Base-by-base conservation (phyloP, 2,797 vertebrate genomes). In the Nannoperca australis region DNA sequence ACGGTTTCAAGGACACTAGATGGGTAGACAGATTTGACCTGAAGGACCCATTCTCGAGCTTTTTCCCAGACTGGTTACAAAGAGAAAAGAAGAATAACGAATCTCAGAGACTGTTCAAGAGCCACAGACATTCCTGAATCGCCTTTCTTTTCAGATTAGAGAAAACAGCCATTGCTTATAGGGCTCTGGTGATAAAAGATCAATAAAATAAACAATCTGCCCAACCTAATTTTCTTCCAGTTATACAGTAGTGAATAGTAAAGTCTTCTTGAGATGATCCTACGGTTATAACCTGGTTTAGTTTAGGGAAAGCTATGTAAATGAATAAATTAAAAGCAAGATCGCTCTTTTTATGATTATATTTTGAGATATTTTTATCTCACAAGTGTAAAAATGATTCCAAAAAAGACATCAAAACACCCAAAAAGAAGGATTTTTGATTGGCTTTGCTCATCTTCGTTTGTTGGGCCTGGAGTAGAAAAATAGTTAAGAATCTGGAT, bases 1-100 rank as follows among this genome's bases (percentile, higher is more conserved):
- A 70, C 67, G 34, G 68, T 87, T 88, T 89, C 86, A 86, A 85
- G 79, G 65, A 83, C 83, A 85, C 63, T 64, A 65, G 36, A 85
- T 60, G 64, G 68, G 66, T 54, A 45, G 76, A 68, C 62, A 34
- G 61, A 59, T 70, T 58, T 80, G 85, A 88, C 78, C 78, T 84
- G 59, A 76, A 67, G 53, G 77, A 86, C 53, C 30, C 54, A 44
- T 79, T 82, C 62, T 73, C 17, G 0, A 74, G 73, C 66, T 65
- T 83, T 78, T 86, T 78, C 77, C 58, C 78, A 86, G 75, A 70
- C 61, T 64, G 73, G 61, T 49, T 69, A 92, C 81, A 87, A 88
- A 92, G 14, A 55, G 38, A 76, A 54, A 42, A 76, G 70, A 81
- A 76, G 74, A 73, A 65, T 66, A 70, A 75, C 4, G 12, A 40